These are phyloP conservation scores for Phragmatobia fuliginosa DNA, from an alignment of 2,888 invertebrate genomes.

Conservation along the genomic window DNA sequence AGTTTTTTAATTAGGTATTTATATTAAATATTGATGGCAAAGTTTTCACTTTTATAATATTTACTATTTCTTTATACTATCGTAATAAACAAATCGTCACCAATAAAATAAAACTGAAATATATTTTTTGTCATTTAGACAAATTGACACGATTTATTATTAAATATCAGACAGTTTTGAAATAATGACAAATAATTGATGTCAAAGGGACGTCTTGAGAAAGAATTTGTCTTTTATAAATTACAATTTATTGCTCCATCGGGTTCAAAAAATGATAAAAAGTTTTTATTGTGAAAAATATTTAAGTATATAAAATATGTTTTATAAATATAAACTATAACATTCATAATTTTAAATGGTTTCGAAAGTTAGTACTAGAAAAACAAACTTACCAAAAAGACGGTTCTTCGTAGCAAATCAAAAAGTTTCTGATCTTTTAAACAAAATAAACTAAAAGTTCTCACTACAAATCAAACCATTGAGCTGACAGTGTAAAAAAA, in stretches of 20 bases:
- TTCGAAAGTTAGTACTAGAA: slow-evolving; percentile 6
- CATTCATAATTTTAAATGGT: not conserved
- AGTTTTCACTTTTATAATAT: not conserved
- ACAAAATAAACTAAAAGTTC: slow-evolving; percentile 34
- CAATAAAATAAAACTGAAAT: not conserved
- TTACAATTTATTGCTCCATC: slow-evolving; percentile 29
- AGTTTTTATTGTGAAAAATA: no score
- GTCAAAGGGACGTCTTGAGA: not conserved
- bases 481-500: not conserved
- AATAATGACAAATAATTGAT: not conserved
- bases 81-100: not conserved
- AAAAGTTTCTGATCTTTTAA: slow-evolving; percentile 26
- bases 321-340: not conserved
- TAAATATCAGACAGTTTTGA: not conserved
- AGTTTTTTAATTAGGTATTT: not conserved
- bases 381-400: slow-evolving; percentile 43
- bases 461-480: slow-evolving; percentile 31
- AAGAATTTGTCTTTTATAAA: slow-evolving; percentile 1
- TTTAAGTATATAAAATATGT: no score
- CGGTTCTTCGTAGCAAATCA: slow-evolving; percentile 25
- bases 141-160: not conserved
- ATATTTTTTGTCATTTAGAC: not conserved
- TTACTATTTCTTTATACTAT: not conserved
- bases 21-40: not conserved
- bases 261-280: no score